Percentiles rank a stretch among this genome's conserved stretches.
Evolutionary conservation across 2,888 invertebrate genomes (phyloP).

Genomic region (Caenorhabditis imperialis): DNA sequence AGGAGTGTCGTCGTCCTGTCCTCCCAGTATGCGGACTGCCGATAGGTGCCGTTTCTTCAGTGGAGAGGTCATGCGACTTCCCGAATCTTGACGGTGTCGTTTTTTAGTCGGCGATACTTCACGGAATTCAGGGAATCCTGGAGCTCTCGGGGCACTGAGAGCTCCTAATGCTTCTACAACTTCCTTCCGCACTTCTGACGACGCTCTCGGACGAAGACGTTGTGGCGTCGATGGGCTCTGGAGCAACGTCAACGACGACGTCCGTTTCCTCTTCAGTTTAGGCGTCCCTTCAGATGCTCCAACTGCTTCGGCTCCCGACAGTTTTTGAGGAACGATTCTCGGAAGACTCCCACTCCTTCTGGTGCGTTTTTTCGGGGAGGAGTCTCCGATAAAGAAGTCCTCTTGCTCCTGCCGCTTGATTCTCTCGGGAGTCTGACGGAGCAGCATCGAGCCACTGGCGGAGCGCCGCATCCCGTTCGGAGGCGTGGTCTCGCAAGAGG

Average conservation of each 20-base stretch:
- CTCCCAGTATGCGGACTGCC: background rate
- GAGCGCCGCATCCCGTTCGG: constrained; percentile 1
- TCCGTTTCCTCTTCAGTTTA: constrained; percentile 20
- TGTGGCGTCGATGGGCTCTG: background rate
- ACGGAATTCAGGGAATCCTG: too few species aligned
- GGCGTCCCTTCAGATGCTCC: background rate
- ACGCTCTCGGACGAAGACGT: too few species aligned
- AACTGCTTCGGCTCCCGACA: too few species aligned
- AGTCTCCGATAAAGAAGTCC: too few species aligned
- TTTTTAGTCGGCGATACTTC: constrained; percentile 20
- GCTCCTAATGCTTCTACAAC: too few species aligned
- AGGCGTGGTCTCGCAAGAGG: constrained; percentile 9
- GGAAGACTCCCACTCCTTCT: constrained; percentile 9
- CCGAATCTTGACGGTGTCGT: constrained; percentile 11
- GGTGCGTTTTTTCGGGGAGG: constrained; percentile 6
- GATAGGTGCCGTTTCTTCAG: constrained; percentile 12
- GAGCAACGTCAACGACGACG: constrained; percentile 15
- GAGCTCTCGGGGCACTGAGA: too few species aligned
- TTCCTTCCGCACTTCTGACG: too few species aligned
- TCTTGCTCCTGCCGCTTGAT: constrained; percentile 6
- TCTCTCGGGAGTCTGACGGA: constrained; percentile 36
- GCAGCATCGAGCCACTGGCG: constrained; percentile 40
- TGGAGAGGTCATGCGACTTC: constrained; percentile 4
- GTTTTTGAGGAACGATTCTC: background rate
- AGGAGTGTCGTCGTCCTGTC: too few species aligned